Evolutionary conservation across 2,888 invertebrate species (phyloP).

Genomic region (Meta bourneti): DNA sequence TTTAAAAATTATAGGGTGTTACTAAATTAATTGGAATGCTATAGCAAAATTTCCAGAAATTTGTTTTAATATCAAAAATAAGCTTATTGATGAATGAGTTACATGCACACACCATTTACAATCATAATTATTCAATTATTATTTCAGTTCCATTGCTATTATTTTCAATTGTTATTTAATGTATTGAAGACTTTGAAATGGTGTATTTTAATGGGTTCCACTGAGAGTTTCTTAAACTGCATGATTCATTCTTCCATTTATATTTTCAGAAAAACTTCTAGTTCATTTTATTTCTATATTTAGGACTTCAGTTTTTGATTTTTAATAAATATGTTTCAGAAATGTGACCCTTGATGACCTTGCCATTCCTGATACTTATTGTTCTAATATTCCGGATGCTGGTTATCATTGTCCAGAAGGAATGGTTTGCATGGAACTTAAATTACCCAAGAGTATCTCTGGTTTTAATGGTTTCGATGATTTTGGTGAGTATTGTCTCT

Average conservation of each 20-base stretch:
- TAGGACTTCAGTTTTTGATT: background rate
- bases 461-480: constrained; percentile 99
- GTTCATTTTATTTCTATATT: background rate
- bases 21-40: no score
- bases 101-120: no score
- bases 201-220: no score
- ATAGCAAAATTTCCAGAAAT: no score
- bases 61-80: no score
- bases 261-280: background rate
- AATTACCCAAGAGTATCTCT: constrained; percentile 93
- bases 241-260: background rate
- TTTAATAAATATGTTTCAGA: constrained; percentile 81
- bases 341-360: constrained; percentile 94
- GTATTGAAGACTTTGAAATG: no score
- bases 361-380: constrained; percentile 99
- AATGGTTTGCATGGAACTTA: constrained; percentile 97
- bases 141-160: no score
- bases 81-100: no score
- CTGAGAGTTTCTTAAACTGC: no score
- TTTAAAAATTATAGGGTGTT: no score
- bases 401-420: constrained; percentile 98
- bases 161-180: no score
- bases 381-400: constrained; percentile 93
- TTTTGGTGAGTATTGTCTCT: constrained; percentile 87
- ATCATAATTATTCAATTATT: no score